Conservation (phyloP, 2,888 invertebrate genomes). For the Caprella mutica region DNA sequence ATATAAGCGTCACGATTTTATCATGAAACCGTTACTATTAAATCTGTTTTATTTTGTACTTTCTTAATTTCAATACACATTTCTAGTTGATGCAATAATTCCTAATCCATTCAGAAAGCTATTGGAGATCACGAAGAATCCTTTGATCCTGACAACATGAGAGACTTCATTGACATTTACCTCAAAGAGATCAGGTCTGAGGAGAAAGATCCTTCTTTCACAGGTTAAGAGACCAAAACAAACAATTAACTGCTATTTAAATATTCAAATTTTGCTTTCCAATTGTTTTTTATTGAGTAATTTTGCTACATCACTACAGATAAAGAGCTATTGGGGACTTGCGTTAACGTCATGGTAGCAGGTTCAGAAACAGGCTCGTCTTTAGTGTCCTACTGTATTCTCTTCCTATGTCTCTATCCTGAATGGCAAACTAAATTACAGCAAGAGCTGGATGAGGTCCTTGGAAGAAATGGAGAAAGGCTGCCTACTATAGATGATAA, state of each 20-base stretch:
- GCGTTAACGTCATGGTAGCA: constrained; percentile 1
- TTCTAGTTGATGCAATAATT: too few relatives aligned
- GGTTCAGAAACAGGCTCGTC: constrained; percentile 6
- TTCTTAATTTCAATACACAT: too few relatives aligned
- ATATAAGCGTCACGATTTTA: too few relatives aligned
- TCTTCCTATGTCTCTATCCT: constrained; percentile 13
- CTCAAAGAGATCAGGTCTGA: constrained; percentile 43
- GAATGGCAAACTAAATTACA: constrained; percentile 4
- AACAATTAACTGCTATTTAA: too few relatives aligned
- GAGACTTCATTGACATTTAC: constrained; percentile 73
- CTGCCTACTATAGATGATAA: constrained; percentile 14
- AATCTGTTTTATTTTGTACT: too few relatives aligned
- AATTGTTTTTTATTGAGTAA: too few relatives aligned
- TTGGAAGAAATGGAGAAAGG: neutral
- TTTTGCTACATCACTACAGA: too few relatives aligned
- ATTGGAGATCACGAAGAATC: constrained; percentile 54
- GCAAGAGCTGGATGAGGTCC: constrained; percentile 3
- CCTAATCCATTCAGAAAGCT: constrained; percentile 33
- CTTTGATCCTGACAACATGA: constrained; percentile 51
- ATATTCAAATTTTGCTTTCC: too few relatives aligned
- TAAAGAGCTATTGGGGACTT: neutral
- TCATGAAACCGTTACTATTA: too few relatives aligned
- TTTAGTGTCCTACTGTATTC: neutral
- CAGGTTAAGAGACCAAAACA: too few relatives aligned
- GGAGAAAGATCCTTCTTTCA: constrained; percentile 25